Evolutionary conservation across 2,797 vertebrate species (phyloP).

Genomic region (Tarsius wallacei): DNA sequence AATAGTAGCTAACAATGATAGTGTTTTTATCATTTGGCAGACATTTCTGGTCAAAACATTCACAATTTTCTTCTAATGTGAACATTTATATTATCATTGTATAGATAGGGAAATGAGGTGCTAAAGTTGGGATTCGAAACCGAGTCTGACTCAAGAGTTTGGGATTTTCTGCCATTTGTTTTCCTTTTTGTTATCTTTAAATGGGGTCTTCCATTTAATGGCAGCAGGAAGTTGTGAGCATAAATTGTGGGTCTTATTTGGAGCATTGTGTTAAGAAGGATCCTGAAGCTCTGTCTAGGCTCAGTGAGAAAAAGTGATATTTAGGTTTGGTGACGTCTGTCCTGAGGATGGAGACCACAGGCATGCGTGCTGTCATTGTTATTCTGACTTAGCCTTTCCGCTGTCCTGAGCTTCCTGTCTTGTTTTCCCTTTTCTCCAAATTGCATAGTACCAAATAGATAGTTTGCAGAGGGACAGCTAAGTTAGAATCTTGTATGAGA

Average conservation of each 20-base stretch:
- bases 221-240: fast-evolving
- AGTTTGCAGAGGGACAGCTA: neutral
- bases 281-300: neutral
- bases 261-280: neutral
- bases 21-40: neutral
- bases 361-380: fast-evolving
- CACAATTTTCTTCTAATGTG: neutral
- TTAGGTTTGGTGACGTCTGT: neutral
- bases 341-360: neutral
- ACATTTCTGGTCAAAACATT: neutral
- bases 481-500: too few relatives aligned
- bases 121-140: neutral
- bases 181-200: neutral
- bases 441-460: neutral
- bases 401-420: neutral
- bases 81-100: neutral
- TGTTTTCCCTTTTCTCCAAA: neutral
- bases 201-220: neutral
- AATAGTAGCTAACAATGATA: neutral
- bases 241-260: neutral
- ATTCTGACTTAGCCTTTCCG: neutral
- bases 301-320: neutral
- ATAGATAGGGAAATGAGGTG: neutral
- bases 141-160: neutral
- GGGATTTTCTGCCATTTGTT: neutral